Evolutionary conservation across 1,140 invertebrate species (phyloP).

Genomic region (Aphidius ervi): DNA sequence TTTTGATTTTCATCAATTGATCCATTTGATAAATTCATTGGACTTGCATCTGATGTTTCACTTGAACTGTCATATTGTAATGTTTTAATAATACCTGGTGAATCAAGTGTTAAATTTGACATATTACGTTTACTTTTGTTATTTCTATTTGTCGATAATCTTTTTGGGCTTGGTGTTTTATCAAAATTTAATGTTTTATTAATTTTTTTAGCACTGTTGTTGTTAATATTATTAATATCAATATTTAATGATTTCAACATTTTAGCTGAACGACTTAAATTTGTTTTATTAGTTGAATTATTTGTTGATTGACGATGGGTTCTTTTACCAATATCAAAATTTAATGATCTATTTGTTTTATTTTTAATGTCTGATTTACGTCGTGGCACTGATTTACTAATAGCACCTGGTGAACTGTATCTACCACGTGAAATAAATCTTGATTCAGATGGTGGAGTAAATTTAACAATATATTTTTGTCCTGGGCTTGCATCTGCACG

Average conservation of each 20-base stretch:
- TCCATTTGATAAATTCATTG: slow-evolving; percentile 30
- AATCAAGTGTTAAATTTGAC: slow-evolving; percentile 29
- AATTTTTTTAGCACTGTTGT: slow-evolving; percentile 30
- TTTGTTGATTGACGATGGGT: slow-evolving; percentile 27
- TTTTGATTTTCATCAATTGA: slow-evolving; percentile 48
- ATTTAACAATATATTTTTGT: slow-evolving; percentile 27
- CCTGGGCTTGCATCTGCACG: slow-evolving; percentile 19
- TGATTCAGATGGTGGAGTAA: slow-evolving; percentile 27
- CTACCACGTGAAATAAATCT: slow-evolving; percentile 28
- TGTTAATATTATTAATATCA: slow-evolving; percentile 28
- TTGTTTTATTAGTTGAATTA: slow-evolving; percentile 29
- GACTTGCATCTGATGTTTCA: slow-evolving; percentile 28
- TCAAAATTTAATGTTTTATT: slow-evolving; percentile 43
- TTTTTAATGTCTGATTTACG: slow-evolving; percentile 26
- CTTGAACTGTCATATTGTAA: slow-evolving; percentile 32
- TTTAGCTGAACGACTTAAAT: slow-evolving; percentile 35
- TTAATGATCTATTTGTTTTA: slow-evolving; percentile 37
- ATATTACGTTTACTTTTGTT: slow-evolving; percentile 14
- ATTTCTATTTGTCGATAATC: slow-evolving; percentile 15
- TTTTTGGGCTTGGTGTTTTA: slow-evolving; percentile 34
- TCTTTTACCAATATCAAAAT: slow-evolving; percentile 31
- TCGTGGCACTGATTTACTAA: slow-evolving; percentile 30
- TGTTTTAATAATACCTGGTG: slow-evolving; percentile 30
- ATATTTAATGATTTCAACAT: slow-evolving; percentile 42
- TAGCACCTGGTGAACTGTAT: slow-evolving; percentile 27